Conservation (phyloP, 2,113 vertebrate species). For the Thermophis baileyi region DNA sequence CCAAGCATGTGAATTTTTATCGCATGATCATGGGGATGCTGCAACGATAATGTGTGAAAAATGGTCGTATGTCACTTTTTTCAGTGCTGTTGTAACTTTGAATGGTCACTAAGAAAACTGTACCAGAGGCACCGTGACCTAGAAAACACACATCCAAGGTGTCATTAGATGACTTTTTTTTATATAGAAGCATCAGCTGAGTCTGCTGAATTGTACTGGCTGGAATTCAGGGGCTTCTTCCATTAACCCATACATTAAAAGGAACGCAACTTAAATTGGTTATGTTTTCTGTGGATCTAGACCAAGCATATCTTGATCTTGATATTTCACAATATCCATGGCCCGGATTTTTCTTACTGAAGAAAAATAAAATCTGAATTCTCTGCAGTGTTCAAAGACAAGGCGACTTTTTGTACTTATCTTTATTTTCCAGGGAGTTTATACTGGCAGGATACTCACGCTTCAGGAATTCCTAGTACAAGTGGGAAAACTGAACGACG, state of each 20-base stretch:
- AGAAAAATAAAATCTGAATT: background rate
- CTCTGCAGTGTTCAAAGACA: background rate
- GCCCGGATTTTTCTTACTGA: background rate
- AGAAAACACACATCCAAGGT: background rate
- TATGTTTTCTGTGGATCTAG: background rate
- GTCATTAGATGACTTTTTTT: background rate
- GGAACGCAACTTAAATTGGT: background rate
- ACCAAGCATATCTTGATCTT: background rate
- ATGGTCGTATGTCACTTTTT: background rate
- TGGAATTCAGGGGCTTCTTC: background rate
- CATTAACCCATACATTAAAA: background rate
- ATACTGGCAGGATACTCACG: constrained; percentile 89
- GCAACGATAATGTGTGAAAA: background rate
- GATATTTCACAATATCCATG: background rate
- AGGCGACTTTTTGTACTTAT: background rate
- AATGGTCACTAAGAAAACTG: background rate
- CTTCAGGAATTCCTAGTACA: constrained; percentile 88
- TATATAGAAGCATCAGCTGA: background rate
- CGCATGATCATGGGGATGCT: background rate
- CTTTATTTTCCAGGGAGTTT: constrained; percentile 79
- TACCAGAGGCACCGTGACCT: background rate
- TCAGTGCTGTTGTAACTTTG: background rate
- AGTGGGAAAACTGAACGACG: constrained; percentile 85
- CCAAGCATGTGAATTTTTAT: background rate
- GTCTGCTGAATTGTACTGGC: background rate